These are phyloP conservation scores for Drosophila dunni DNA, from an alignment of 1,140 invertebrate genomes.

Conservation along the genomic window DNA sequence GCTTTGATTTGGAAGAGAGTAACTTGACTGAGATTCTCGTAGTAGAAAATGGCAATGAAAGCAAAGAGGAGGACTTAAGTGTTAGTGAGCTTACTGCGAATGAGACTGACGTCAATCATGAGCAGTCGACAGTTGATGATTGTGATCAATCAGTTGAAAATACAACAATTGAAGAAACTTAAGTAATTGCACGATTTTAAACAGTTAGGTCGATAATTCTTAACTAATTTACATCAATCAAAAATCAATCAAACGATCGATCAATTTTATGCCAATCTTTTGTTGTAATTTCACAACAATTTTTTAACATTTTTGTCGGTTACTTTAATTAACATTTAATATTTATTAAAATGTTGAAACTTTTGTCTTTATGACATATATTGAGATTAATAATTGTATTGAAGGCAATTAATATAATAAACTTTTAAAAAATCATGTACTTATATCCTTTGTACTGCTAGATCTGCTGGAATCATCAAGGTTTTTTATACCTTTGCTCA, in stretches of 20 bases:
- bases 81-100: background rate
- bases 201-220: background rate
- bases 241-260: background rate
- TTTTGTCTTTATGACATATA: too few relatives aligned
- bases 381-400: background rate
- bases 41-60: background rate
- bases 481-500: too few relatives aligned
- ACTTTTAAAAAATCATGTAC: background rate
- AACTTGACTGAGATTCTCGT: background rate
- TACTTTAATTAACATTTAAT: too few relatives aligned
- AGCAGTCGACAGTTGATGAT: background rate
- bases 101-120: background rate
- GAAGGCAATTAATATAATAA: background rate
- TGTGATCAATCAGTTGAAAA: background rate
- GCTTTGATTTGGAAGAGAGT: slow-evolving; percentile 1
- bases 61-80: background rate
- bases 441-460: too few relatives aligned
- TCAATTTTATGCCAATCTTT: background rate
- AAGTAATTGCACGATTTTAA: background rate
- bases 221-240: background rate
- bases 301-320: background rate
- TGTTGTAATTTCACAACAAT: background rate
- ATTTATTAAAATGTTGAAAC: too few relatives aligned
- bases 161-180: background rate
- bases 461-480: too few relatives aligned